These are phyloP conservation scores for Fissipunctia ypsillon DNA, from an alignment of 2,888 invertebrate species.

Conservation along the genomic window DNA sequence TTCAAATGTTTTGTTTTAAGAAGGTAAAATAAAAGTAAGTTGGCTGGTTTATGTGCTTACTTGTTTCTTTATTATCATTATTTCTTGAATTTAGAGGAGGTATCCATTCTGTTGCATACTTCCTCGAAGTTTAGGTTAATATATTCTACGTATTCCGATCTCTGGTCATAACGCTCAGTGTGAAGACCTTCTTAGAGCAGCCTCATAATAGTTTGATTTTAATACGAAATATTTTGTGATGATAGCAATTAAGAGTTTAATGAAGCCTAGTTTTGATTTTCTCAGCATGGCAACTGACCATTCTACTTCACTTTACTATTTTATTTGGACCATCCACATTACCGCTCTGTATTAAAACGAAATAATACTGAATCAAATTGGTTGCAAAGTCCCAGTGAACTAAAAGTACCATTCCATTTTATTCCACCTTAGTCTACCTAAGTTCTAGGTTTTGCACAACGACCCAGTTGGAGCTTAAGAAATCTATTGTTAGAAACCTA, in stretches of 20 bases:
- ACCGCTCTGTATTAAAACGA: neutral
- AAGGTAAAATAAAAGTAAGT: no score
- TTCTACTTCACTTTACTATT: no score
- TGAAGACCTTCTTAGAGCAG: neutral
- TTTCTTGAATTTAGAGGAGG: no score
- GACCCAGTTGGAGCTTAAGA: constrained; percentile 46
- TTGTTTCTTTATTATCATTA: no score
- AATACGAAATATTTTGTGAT: no score
- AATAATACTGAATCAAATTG: constrained; percentile 2
- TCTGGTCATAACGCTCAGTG: neutral
- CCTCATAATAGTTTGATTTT: no score
- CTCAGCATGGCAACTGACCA: neutral
- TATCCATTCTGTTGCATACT: no score
- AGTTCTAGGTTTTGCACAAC: constrained; percentile 3
- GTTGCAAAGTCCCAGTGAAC: neutral
- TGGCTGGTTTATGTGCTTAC: no score
- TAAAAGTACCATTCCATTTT: neutral
- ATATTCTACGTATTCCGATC: no score
- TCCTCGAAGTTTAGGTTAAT: no score
- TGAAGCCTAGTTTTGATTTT: neutral
- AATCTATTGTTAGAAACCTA: constrained; percentile 50
- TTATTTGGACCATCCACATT: no score
- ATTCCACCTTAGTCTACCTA: neutral
- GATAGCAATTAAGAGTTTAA: neutral
- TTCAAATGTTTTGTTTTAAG: no score